Evolutionary conservation across 2,888 invertebrate species (phyloP), one percentile per base, ranked within the genome.

Genomic region (Agapetus fuscipes): DNA sequence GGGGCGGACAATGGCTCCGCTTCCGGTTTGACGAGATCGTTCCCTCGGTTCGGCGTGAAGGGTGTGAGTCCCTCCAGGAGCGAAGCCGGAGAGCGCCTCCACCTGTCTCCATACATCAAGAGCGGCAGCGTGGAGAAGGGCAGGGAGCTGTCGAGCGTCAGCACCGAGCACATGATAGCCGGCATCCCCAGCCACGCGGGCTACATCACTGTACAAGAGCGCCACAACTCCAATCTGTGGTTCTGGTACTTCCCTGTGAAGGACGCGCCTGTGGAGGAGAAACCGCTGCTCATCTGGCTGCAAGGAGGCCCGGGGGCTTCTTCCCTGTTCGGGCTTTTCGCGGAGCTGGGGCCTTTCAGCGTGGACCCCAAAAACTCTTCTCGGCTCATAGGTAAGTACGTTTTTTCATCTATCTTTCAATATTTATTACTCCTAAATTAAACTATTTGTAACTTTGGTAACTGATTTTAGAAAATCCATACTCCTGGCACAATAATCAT

Each of bases 231-330:
- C 5, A 87, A 89, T 56, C 64, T 85, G 47, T 88, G 83, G 69
- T 87, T 88, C 62, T 88, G 87, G 87, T 88, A 83, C 56, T 84
- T 88, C 59, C 85, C 85, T 0, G 78, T 83, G 0, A 61, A 72
- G 48, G 64, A 62, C 7, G 56, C 66, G 52, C 56, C 65, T 1
- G 58, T 68, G 6, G 64, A 66, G 30, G 61, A 66, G 5, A 71
- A 72, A 9, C 75, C 75, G 1, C 66, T 74, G 60, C 62, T 74
- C 26, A 59, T 75, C 32, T 76, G 75, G 75, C 63, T 75, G 3
- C 74, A 75, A 50, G 75, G 75, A 3, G 75, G 75, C 0, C 75
- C 75, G 0, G 75, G 75, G 0, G 71, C 69, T 0, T 74, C 74
- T 0, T 74, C 74, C 1, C 52, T 75, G 2, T 73, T 68, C 38